phyloP scores from a whole-genome alignment of 2,113 vertebrate genomes.

The Felis chaus region DNA sequence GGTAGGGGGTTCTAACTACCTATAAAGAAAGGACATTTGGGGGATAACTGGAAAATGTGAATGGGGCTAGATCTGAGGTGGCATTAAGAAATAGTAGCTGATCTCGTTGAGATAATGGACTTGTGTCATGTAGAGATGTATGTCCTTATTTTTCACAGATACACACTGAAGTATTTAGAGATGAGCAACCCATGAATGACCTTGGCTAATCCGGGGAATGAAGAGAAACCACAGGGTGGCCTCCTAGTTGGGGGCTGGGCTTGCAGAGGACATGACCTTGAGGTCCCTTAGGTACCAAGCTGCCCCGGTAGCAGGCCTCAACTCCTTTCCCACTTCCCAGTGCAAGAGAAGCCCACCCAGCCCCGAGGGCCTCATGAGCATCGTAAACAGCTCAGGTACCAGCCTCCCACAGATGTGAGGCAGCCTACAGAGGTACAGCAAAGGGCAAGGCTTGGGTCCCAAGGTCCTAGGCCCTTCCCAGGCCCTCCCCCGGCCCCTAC shows the following conservation, averaged over 20 bases:
- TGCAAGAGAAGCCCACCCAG: neutral
- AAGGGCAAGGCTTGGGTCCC: neutral
- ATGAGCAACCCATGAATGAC: neutral
- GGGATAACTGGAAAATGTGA: neutral
- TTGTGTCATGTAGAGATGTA: neutral
- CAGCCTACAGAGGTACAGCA: neutral
- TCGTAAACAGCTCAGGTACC: neutral
- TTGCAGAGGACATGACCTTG: neutral
- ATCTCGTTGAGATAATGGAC: neutral
- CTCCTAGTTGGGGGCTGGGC: neutral
- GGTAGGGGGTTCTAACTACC: neutral
- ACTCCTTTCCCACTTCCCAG: neutral
- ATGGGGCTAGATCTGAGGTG: neutral
- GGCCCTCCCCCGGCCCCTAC: neutral
- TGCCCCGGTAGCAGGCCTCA: neutral
- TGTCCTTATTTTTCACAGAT: constrained; percentile 33
- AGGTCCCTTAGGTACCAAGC: neutral
- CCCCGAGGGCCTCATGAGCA: neutral
- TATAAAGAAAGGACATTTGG: neutral
- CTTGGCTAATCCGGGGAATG: neutral
- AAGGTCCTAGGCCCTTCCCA: neutral
- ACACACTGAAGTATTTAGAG: neutral
- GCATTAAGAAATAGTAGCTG: constrained; percentile 28
- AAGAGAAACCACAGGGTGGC: neutral
- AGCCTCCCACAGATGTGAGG: neutral